Conservation (phyloP, 1,140 invertebrate species). For the Drosophila lacteicornis region DNA sequence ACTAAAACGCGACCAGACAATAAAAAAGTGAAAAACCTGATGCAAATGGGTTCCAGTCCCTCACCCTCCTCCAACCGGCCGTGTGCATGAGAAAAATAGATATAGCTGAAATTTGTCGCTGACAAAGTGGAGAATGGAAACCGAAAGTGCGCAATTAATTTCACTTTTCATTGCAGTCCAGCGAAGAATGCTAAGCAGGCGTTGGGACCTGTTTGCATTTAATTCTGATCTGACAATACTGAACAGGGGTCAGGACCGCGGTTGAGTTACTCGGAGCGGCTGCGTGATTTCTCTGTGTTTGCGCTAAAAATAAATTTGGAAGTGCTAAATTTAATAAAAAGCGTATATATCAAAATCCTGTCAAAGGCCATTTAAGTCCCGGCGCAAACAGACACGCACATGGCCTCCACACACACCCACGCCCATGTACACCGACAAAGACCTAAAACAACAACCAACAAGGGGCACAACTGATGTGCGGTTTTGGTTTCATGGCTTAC, state of each 20-base stretch:
- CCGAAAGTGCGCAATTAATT: conserved; percentile 75
- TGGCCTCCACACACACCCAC: conserved; percentile 9
- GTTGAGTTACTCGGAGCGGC: neutral
- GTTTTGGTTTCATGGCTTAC: conserved; percentile 81
- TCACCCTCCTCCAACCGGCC: conserved; percentile 3
- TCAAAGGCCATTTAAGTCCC: conserved; percentile 72
- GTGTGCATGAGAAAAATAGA: conserved; percentile 64
- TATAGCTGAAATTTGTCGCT: conserved; percentile 42
- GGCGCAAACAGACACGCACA: conserved; percentile 58
- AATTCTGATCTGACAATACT: neutral
- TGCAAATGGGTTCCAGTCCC: conserved; percentile 52
- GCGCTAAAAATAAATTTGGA: conserved; percentile 39
- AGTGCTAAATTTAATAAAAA: conserved; percentile 74
- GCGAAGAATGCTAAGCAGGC: conserved; percentile 45
- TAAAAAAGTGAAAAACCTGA: conserved; percentile 64
- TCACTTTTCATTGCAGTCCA: conserved; percentile 48
- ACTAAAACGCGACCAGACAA: conserved; percentile 39
- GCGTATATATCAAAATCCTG: conserved; percentile 65
- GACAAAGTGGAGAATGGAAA: conserved; percentile 47
- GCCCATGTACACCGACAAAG: conserved; percentile 10
- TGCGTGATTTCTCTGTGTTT: conserved; percentile 27
- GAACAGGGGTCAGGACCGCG: neutral
- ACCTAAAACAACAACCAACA: conserved; percentile 33
- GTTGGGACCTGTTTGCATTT: neutral
- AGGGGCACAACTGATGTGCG: conserved; percentile 68